Conservation (phyloP, 2,113 vertebrate species). For the Piprites chloris region DNA sequence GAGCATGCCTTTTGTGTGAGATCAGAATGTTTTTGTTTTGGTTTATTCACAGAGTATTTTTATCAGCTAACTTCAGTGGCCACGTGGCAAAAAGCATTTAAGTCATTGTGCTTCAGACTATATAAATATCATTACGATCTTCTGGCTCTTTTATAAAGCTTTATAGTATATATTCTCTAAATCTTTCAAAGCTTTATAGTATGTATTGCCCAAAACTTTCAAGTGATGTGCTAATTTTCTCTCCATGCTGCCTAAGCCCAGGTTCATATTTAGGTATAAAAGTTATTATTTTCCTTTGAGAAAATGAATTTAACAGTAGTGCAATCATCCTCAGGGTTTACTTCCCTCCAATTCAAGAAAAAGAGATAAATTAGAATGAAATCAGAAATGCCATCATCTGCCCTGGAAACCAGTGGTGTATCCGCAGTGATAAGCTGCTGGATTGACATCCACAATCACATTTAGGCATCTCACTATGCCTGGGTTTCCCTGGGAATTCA, state of each 20-base stretch:
- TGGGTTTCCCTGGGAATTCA: slow-evolving; percentile 44
- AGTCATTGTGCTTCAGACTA: not conserved
- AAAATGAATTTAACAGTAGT: not conserved
- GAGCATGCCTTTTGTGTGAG: slow-evolving; percentile 10
- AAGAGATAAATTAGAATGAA: not conserved
- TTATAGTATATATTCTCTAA: not conserved
- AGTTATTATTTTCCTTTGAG: not conserved
- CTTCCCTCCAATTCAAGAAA: not conserved
- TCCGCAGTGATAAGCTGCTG: not conserved
- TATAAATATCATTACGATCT: not conserved
- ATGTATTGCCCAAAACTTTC: not conserved
- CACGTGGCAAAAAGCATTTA: not conserved
- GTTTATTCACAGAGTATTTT: slow-evolving; percentile 5
- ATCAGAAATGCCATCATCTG: not conserved
- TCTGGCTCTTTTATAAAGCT: not conserved
- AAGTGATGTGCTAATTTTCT: not conserved
- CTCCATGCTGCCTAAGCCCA: not conserved
- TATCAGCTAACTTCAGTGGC: not conserved
- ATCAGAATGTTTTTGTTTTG: slow-evolving; percentile 38
- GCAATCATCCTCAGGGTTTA: not conserved
- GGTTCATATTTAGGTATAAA: not conserved
- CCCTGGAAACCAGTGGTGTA: not conserved
- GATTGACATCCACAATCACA: not conserved
- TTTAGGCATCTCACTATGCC: not conserved
- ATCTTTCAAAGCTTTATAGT: not conserved